Conservation (phyloP, 1,140 invertebrate genomes). For the Leptestheria dahalacensis region DNA sequence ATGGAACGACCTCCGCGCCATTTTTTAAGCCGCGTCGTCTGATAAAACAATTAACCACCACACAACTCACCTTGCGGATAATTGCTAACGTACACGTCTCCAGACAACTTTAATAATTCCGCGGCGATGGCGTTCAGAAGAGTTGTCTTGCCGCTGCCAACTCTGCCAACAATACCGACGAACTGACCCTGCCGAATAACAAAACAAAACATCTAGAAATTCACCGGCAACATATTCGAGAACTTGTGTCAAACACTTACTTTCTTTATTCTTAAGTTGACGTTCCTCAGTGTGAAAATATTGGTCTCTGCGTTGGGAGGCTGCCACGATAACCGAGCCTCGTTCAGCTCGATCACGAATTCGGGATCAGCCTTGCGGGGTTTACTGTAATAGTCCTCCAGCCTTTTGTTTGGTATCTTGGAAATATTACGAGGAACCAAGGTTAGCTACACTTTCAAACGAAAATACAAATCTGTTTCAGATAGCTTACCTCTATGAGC, state of each 20-base stretch:
- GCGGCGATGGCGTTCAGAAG: slow-evolving; percentile 55
- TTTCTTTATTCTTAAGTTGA: too few relatives aligned
- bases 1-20: too few relatives aligned
- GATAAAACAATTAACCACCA: not conserved
- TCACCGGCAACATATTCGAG: too few relatives aligned
- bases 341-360: not conserved
- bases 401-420: slow-evolving; percentile 1
- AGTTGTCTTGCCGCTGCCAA: slow-evolving; percentile 63
- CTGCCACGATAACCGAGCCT: slow-evolving; percentile 3
- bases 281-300: too few relatives aligned
- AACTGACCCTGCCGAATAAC: slow-evolving; percentile 29
- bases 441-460: too few relatives aligned
- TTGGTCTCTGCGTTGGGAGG: not conserved
- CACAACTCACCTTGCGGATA: slow-evolving; percentile 37
- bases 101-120: slow-evolving; percentile 47
- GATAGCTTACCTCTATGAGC: slow-evolving; percentile 27
- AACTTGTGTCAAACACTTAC: too few relatives aligned
- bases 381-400: not conserved
- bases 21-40: too few relatives aligned
- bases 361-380: not conserved
- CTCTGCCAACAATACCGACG: slow-evolving; percentile 50
- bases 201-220: not conserved
- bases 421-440: not conserved
- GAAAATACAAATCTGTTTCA: not conserved
- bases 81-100: slow-evolving; percentile 43